Conservation (phyloP, 2,888 invertebrate species). For the Pyrgus malvae region DNA sequence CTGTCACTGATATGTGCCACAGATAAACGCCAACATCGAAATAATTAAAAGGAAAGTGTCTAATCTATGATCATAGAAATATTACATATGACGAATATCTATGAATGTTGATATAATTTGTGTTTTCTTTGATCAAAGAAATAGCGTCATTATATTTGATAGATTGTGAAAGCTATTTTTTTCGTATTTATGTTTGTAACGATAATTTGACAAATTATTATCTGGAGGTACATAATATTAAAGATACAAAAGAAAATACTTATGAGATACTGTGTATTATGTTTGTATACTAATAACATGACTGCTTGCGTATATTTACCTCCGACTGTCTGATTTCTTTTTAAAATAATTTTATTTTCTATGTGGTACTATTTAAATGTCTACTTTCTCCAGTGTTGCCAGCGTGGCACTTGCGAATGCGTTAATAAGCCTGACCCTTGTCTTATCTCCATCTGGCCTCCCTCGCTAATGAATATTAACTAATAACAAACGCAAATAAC, state of each 20-base stretch:
- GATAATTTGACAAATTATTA: neutral
- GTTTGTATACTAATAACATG: no score
- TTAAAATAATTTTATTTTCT: no score
- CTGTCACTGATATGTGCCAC: conserved; percentile 31
- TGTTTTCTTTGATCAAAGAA: conserved; percentile 16
- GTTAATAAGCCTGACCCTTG: conserved; percentile 46
- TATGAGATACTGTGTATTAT: no score
- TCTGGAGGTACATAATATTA: neutral
- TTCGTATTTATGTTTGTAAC: neutral
- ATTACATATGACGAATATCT: conserved; percentile 16
- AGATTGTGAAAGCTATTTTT: neutral
- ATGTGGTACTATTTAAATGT: no score
- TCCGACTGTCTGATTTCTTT: no score
- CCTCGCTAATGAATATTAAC: conserved; percentile 78
- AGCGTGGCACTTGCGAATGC: conserved; percentile 35
- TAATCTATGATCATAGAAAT: conserved; percentile 19
- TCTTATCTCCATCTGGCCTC: conserved; percentile 68
- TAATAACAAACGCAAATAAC: conserved; percentile 62
- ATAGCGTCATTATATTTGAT: conserved; percentile 4
- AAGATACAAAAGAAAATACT: no score
- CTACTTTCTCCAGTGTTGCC: conserved; percentile 1
- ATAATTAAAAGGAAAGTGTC: conserved; percentile 19
- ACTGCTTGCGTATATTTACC: no score
- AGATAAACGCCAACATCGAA: conserved; percentile 23
- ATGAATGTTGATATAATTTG: neutral